Percentiles rank a stretch among this genome's conserved stretches.
Conservation (phyloP, 2,888 invertebrate genomes). For the Schizaphis graminum region DNA sequence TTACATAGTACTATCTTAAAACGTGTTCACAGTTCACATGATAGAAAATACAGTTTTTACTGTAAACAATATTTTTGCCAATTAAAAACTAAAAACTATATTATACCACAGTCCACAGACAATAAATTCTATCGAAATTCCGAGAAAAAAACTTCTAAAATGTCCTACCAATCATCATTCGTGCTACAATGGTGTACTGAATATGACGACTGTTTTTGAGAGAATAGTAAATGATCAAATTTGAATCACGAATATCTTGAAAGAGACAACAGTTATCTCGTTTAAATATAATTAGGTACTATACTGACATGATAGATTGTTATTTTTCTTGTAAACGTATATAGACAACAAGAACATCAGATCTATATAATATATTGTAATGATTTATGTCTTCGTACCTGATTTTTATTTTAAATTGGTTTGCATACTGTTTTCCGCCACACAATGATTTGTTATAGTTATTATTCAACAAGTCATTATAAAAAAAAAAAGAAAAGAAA, state of each 20-base stretch:
- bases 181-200: not conserved
- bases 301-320: conserved; percentile 7
- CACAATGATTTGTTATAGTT: conserved; percentile 19
- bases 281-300: conserved; percentile 1
- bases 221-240: not conserved
- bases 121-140: not conserved
- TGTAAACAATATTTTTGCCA: not conserved
- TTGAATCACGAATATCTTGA: not conserved
- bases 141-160: not conserved
- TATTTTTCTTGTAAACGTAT: not conserved
- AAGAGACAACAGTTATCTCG: not conserved
- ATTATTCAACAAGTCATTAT: conserved; percentile 35
- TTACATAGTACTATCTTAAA: not conserved
- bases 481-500: not conserved
- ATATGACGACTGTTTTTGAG: not conserved
- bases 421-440: not conserved
- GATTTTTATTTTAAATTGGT: conserved; percentile 33
- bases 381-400: conserved; percentile 3
- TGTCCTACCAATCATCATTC: not conserved
- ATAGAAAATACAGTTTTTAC: not conserved
- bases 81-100: not conserved
- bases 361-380: not conserved
- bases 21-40: not conserved
- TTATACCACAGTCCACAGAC: not conserved
- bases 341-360: not conserved